phyloP scores from a whole-genome alignment of 2,113 vertebrate genomes.

The Mobula birostris region DNA sequence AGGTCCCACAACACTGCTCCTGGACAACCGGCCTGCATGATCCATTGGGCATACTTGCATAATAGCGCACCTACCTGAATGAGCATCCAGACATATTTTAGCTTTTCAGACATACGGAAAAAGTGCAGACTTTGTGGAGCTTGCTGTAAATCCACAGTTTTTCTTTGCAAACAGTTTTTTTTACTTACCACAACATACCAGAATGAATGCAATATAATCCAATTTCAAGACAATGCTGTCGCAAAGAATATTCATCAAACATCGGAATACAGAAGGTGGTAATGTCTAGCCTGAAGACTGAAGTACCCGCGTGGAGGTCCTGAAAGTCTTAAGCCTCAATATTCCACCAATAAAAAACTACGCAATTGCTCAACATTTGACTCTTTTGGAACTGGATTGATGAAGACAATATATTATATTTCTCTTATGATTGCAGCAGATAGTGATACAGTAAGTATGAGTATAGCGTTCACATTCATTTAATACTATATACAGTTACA shows the following conservation, averaged over 20 bases:
- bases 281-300: background rate
- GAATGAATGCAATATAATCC: too few relatives aligned
- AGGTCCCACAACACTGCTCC: too few relatives aligned
- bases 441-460: background rate
- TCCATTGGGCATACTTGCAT: too few relatives aligned
- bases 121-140: too few relatives aligned
- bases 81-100: too few relatives aligned
- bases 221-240: background rate
- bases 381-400: background rate
- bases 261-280: background rate
- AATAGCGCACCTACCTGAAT: too few relatives aligned
- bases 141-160: too few relatives aligned
- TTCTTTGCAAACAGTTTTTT: too few relatives aligned
- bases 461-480: background rate
- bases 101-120: too few relatives aligned
- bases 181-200: too few relatives aligned
- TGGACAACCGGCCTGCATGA: too few relatives aligned
- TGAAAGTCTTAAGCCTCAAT: background rate
- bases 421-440: background rate
- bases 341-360: background rate
- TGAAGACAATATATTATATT: background rate
- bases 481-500: background rate
- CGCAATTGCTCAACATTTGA: background rate
- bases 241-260: background rate
- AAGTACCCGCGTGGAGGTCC: background rate